Evolutionary conservation across 2,113 vertebrate genomes (phyloP).

Genomic region (Clinocottus analis): DNA sequence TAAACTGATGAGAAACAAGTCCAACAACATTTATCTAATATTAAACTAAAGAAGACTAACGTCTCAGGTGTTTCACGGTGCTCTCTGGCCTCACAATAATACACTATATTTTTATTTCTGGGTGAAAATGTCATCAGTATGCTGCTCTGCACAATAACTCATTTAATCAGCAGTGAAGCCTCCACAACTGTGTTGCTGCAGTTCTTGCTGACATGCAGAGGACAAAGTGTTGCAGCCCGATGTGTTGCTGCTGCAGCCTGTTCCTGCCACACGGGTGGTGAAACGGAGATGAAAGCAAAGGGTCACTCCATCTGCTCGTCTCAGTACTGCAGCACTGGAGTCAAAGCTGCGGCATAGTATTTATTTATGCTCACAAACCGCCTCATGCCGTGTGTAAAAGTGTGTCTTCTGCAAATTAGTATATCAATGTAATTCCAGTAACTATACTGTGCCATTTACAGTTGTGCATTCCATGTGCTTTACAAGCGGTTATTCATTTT

Average conservation of each 20-base stretch:
- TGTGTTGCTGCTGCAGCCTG: constrained; percentile 1
- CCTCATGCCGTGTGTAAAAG: neutral
- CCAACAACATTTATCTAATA: constrained; percentile 57
- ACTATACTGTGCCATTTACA: neutral
- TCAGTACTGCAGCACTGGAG: neutral
- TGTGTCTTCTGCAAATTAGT: neutral
- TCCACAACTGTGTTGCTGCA: constrained; percentile 10
- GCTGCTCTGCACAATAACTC: neutral
- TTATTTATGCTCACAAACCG: neutral
- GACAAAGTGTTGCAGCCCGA: constrained; percentile 15
- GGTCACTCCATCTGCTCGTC: neutral
- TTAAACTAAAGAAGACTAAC: constrained; percentile 27
- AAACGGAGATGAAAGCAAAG: neutral
- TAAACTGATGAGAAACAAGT: constrained; percentile 25
- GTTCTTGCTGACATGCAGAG: constrained; percentile 24
- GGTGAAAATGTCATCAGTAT: neutral
- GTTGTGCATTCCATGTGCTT: neutral
- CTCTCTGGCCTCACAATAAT: neutral
- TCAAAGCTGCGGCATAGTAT: neutral
- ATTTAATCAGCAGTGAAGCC: neutral
- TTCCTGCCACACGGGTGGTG: neutral
- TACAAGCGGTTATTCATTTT: neutral
- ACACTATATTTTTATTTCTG: neutral
- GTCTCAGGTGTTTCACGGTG: neutral
- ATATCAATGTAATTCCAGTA: neutral